Conservation (phyloP, 2,888 invertebrate genomes). For the Clunio marinus region DNA sequence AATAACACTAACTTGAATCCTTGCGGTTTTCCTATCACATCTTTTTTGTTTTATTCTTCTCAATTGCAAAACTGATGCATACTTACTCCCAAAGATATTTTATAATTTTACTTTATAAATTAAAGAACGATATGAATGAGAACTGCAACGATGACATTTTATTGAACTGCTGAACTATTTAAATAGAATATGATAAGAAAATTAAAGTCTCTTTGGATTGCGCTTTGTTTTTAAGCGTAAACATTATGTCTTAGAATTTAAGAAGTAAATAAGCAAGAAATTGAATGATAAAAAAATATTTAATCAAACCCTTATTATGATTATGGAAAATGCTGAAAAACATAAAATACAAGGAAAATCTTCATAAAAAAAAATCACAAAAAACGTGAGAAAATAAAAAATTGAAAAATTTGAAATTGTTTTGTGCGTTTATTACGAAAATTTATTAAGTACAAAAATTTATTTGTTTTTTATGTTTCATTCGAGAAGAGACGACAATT, state of each 20-base stretch:
- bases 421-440: too few relatives aligned
- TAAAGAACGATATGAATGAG: not conserved
- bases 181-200: conserved; percentile 12
- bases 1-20: too few relatives aligned
- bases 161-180: not conserved
- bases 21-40: too few relatives aligned
- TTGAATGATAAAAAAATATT: not conserved
- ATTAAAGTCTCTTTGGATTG: not conserved
- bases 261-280: not conserved
- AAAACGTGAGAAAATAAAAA: conserved; percentile 13
- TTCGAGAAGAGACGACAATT: too few relatives aligned
- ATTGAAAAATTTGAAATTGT: not conserved
- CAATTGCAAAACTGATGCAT: conserved; percentile 2
- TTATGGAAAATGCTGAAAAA: too few relatives aligned
- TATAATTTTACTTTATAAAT: not conserved
- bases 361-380: not conserved
- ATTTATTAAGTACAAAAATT: too few relatives aligned
- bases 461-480: too few relatives aligned
- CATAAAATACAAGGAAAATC: too few relatives aligned
- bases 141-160: not conserved
- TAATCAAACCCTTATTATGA: conserved; percentile 7
- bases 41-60: too few relatives aligned
- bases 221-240: not conserved
- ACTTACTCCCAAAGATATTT: conserved; percentile 24
- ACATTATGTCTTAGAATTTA: not conserved